phyloP scores from a whole-genome alignment of 1,140 invertebrate species.

The Apis laboriosa region DNA sequence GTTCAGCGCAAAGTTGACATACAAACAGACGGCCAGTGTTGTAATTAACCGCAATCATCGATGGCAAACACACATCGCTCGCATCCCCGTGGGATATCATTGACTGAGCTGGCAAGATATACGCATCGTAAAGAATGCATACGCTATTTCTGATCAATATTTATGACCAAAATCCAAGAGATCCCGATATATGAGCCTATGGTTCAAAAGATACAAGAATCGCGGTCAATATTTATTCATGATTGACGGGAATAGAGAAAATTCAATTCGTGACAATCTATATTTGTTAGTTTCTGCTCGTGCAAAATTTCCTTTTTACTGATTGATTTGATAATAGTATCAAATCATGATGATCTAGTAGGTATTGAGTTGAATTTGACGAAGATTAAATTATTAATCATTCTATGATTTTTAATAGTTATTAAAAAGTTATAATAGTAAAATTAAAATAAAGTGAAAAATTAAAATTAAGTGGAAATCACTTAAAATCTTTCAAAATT shows the following conservation, averaged over 20 bases:
- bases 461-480: no score
- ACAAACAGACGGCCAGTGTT: slow-evolving; percentile 67
- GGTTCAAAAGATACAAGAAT: slow-evolving; percentile 47
- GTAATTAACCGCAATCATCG: slow-evolving; percentile 72
- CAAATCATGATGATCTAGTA: not conserved
- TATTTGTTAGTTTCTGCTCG: slow-evolving; percentile 22
- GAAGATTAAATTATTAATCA: no score
- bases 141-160: slow-evolving; percentile 59
- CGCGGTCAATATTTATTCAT: slow-evolving; percentile 66
- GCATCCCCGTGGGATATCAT: slow-evolving; percentile 57
- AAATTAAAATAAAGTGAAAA: no score
- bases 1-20: slow-evolving; percentile 58
- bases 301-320: not conserved
- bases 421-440: no score
- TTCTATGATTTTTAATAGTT: no score
- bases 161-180: slow-evolving; percentile 66
- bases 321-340: not conserved
- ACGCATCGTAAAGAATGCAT: slow-evolving; percentile 48
- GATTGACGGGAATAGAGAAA: not conserved
- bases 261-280: not conserved
- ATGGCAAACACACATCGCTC: slow-evolving; percentile 63
- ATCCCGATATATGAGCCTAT: slow-evolving; percentile 47
- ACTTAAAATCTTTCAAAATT: no score
- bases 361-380: not conserved
- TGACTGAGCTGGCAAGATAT: slow-evolving; percentile 53